A percentile compares a stretch with the other conserved stretches of the same genome.
Evolutionary conservation across 2,888 invertebrate genomes (phyloP).

Genomic region (Dynastes hyllus): DNA sequence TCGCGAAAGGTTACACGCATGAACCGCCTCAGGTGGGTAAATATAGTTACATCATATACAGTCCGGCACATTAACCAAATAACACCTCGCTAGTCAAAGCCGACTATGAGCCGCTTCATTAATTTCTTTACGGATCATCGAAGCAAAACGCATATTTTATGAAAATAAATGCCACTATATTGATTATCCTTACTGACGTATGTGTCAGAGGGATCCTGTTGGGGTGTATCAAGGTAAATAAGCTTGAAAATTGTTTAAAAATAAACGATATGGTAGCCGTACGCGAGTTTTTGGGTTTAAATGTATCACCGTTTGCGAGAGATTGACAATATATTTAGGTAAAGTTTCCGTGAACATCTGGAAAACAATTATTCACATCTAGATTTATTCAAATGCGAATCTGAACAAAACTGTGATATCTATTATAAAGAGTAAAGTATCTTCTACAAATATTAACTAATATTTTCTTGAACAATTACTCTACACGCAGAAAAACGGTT

Average conservation of each 20-base stretch:
- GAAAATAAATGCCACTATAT: conserved; percentile 25
- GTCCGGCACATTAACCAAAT: conserved; percentile 37
- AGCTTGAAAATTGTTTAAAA: neutral
- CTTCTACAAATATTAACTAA: no score
- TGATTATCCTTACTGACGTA: conserved; percentile 1
- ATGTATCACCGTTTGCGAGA: no score
- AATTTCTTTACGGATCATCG: conserved; percentile 38
- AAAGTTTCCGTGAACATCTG: no score
- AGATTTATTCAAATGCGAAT: no score
- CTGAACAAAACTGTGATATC: no score
- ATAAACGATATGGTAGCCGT: no score
- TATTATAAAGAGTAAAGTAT: no score
- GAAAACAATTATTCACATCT: no score
- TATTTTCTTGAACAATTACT: no score
- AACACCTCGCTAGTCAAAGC: conserved; percentile 34
- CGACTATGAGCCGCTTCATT: conserved; percentile 14
- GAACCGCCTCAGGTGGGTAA: conserved; percentile 15
- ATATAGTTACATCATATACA: conserved; percentile 29
- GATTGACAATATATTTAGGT: no score
- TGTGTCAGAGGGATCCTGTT: neutral
- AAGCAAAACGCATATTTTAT: conserved; percentile 31
- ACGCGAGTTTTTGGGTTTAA: no score
- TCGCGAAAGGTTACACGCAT: conserved; percentile 22
- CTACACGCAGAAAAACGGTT: no score
- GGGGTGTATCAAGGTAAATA: conserved; percentile 2